These are phyloP conservation scores for Platygyra sinensis DNA, from an alignment of 64 coral and sea anemone genomes.

Conservation along the genomic window DNA sequence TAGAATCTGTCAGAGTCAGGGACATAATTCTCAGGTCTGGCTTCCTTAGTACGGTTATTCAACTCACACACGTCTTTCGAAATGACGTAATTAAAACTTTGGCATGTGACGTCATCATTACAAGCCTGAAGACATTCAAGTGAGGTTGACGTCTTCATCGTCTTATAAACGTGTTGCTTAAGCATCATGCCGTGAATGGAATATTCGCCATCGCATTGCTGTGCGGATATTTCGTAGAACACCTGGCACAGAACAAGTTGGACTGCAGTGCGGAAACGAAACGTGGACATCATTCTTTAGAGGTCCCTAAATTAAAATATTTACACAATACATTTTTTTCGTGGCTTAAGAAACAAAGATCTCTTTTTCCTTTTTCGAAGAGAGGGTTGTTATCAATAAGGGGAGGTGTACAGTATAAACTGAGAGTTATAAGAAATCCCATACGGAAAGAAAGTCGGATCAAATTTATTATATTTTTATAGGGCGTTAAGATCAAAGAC, in stretches of 20 bases:
- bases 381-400: no score
- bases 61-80: not conserved
- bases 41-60: constrained; percentile 12
- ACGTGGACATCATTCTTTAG: not conserved
- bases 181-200: constrained; percentile 5
- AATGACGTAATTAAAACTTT: constrained; percentile 12
- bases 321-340: no score
- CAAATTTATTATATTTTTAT: no score
- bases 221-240: not conserved
- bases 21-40: not conserved
- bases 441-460: no score
- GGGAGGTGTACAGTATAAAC: no score
- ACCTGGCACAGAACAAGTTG: not conserved
- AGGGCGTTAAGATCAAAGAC: no score
- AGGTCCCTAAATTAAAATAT: not conserved
- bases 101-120: not conserved
- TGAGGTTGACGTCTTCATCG: not conserved
- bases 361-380: no score
- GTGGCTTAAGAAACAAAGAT: no score
- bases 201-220: not conserved
- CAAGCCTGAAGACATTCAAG: not conserved
- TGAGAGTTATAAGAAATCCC: no score
- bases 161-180: constrained; percentile 3
- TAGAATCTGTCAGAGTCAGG: not conserved
- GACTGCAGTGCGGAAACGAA: not conserved